These are phyloP conservation scores for Chaetorhynchus papuensis DNA, from an alignment of 2,113 vertebrate genomes.

Conservation along the genomic window DNA sequence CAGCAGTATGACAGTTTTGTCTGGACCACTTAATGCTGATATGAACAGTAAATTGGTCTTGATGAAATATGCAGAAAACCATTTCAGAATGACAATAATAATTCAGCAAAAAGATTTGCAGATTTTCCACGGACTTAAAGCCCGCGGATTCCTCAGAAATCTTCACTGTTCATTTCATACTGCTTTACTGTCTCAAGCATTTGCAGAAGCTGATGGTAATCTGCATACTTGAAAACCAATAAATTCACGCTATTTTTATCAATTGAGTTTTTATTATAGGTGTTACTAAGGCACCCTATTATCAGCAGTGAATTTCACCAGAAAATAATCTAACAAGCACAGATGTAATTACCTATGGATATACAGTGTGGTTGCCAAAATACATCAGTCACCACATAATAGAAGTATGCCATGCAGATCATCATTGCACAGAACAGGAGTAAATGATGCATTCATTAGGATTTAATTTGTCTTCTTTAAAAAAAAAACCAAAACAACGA, in stretches of 20 bases:
- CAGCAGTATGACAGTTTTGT: not conserved
- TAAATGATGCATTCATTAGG: slow-evolving; percentile 47
- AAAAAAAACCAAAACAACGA: not conserved
- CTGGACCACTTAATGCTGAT: not conserved
- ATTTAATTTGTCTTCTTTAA: slow-evolving; percentile 19
- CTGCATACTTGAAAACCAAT: slow-evolving; percentile 32
- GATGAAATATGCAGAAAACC: slow-evolving; percentile 24
- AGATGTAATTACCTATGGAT: slow-evolving; percentile 57
- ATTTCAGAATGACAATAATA: not conserved
- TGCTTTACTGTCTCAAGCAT: slow-evolving; percentile 11
- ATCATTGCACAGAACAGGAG: slow-evolving; percentile 54
- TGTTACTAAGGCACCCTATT: not conserved
- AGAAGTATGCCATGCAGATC: slow-evolving; percentile 59
- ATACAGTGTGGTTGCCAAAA: slow-evolving; percentile 65
- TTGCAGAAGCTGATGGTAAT: slow-evolving; percentile 14
- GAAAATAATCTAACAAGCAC: not conserved
- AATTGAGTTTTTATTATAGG: not conserved
- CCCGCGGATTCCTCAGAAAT: not conserved
- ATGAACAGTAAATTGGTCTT: not conserved
- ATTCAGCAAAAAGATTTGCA: not conserved
- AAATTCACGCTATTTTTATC: not conserved
- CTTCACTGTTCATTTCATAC: not conserved
- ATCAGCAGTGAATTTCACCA: not conserved
- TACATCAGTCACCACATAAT: slow-evolving; percentile 38
- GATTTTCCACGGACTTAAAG: not conserved